A percentile compares a stretch with the other conserved stretches of the same genome.
Evolutionary conservation across 2,113 vertebrate species (phyloP).

Genomic region (Tichodroma muraria): DNA sequence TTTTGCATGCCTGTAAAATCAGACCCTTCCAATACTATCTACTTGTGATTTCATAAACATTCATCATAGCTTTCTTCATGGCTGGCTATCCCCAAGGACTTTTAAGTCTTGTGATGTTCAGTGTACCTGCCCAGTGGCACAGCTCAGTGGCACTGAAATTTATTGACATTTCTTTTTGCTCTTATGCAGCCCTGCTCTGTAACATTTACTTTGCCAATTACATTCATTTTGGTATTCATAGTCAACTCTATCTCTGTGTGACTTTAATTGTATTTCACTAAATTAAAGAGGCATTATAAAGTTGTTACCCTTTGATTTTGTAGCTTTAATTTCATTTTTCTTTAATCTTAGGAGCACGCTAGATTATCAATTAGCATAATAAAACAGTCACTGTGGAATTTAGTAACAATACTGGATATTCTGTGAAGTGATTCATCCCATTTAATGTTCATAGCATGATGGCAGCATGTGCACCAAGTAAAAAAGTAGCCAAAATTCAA

Average conservation of each 20-base stretch:
- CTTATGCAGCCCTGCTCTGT: slow-evolving; percentile 24
- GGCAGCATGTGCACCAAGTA: not conserved
- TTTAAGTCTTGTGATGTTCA: not conserved
- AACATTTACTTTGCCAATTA: slow-evolving; percentile 70
- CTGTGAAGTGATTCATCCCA: slow-evolving; percentile 21
- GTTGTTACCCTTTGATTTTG: slow-evolving; percentile 79
- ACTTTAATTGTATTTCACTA: slow-evolving; percentile 76
- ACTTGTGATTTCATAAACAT: not conserved
- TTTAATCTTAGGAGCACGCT: slow-evolving; percentile 69
- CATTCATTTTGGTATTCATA: slow-evolving; percentile 69
- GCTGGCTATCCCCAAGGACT: not conserved
- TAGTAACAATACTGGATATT: slow-evolving; percentile 56
- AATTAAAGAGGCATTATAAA: slow-evolving; percentile 79
- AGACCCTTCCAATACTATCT: not conserved
- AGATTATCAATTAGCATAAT: slow-evolving; percentile 77
- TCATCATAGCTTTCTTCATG: not conserved
- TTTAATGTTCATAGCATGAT: slow-evolving; percentile 1
- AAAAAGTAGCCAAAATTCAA: not conserved
- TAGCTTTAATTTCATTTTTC: slow-evolving; percentile 77
- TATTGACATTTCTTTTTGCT: slow-evolving; percentile 59
- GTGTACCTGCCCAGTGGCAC: not conserved
- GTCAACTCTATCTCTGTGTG: slow-evolving; percentile 65
- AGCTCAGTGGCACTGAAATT: not conserved
- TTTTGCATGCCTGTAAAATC: not conserved
- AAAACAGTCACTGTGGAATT: slow-evolving; percentile 68